Evolutionary conservation across 2,797 vertebrate species (phyloP).

Genomic region (Gastrophryne carolinensis): DNA sequence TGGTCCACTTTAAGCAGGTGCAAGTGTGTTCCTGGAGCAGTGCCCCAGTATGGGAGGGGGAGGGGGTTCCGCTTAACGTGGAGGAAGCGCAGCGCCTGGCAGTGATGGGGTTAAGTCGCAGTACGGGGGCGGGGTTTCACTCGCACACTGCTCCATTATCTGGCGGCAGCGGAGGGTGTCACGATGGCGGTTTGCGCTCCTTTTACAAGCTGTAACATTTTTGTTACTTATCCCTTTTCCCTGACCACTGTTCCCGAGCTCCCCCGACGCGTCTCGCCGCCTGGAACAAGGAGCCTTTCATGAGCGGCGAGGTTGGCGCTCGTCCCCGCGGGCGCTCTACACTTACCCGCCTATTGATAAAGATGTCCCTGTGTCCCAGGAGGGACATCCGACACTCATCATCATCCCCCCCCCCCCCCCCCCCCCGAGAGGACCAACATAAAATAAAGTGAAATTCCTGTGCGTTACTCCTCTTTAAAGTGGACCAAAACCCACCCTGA

Average conservation of each 20-base stretch:
- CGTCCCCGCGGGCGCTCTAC: neutral
- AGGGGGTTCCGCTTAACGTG: too few species aligned
- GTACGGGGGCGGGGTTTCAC: neutral
- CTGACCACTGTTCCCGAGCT: slow-evolving; percentile 15
- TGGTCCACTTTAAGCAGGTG: too few species aligned
- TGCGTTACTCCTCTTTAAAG: too few species aligned
- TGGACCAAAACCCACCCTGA: too few species aligned
- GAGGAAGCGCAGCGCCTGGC: neutral
- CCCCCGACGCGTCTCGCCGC: neutral
- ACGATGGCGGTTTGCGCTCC: neutral
- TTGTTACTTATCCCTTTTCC: slow-evolving; percentile 37
- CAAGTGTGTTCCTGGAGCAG: too few species aligned
- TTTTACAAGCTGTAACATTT: slow-evolving; percentile 44
- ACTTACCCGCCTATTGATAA: slow-evolving; percentile 13
- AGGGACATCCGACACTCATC: neutral
- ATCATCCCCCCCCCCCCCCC: too few species aligned
- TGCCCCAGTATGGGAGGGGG: too few species aligned
- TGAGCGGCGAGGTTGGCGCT: neutral
- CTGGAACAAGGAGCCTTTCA: slow-evolving; percentile 39
- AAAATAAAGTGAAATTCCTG: too few species aligned
- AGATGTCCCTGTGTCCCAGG: neutral
- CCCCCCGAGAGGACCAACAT: too few species aligned
- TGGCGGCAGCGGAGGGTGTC: slow-evolving; percentile 1
- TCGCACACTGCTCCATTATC: slow-evolving; percentile 25
- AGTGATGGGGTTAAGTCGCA: slow-evolving; percentile 9